Percentiles rank a stretch among this genome's conserved stretches.
These are phyloP conservation scores for Brachypteracias leptosomus DNA, from an alignment of 2,113 vertebrate species.

Conservation along the genomic window DNA sequence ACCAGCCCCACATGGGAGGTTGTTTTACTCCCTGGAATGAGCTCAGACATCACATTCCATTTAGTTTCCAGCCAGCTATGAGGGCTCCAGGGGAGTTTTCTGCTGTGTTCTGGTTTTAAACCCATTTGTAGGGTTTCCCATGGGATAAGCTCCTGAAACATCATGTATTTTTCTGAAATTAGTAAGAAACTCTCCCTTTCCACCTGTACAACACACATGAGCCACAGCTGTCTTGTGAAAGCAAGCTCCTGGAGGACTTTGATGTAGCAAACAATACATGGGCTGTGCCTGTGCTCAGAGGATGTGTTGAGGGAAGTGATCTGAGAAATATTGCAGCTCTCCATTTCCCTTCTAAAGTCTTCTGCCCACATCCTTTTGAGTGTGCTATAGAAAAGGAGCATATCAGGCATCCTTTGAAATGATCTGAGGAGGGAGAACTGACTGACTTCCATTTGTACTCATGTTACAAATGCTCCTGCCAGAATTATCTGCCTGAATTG, in stretches of 20 bases:
- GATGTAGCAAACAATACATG: not conserved
- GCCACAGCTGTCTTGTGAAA: not conserved
- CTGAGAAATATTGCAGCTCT: constrained; percentile 6
- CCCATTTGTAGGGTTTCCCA: not conserved
- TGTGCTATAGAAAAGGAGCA: not conserved
- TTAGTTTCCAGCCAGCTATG: not conserved
- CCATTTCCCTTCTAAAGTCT: not conserved
- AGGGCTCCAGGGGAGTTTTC: not conserved
- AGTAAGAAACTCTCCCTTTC: not conserved
- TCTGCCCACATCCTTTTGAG: constrained; percentile 2
- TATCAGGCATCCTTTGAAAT: not conserved
- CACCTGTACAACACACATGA: not conserved
- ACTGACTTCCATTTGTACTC: not conserved
- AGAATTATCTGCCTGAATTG: not conserved
- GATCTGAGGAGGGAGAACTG: not conserved
- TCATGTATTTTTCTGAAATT: too few relatives aligned
- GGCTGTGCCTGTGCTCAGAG: not conserved
- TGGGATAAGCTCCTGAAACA: not conserved
- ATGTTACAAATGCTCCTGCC: not conserved
- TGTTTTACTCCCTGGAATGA: not conserved
- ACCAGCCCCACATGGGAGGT: not conserved
- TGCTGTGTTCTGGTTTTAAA: too few relatives aligned
- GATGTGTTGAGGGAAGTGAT: not conserved
- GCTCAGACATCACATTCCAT: not conserved
- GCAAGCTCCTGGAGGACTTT: not conserved